Base-by-base conservation (phyloP, 2,888 invertebrate species). In the Apoda limacodes region DNA sequence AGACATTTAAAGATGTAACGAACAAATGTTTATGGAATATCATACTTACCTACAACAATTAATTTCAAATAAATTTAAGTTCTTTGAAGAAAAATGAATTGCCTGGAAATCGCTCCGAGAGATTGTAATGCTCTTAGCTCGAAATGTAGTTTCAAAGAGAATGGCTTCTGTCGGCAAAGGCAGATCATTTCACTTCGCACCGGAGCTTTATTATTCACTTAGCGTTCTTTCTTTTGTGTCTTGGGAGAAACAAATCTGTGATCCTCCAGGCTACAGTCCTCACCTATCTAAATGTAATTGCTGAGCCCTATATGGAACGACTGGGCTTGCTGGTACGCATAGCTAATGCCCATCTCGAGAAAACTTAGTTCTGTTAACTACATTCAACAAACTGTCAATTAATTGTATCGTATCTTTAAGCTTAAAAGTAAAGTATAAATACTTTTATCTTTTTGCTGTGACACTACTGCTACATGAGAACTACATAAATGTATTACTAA, bases 171-270 rank as follows among this genome's bases (percentile, higher is more conserved):
- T n/a, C n/a, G n/a, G n/a, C n/a, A n/a, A n/a, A n/a, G n/a, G n/a
- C 5, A 17, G 58, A 62, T 62, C 55, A 63, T 65, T 67, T 69
- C 60, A 67, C 63, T 65, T 65, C 57, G 52, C 52, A 59, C 60
- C 51, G 45, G 33, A 40, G 51, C 50, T 55, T 62, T 66, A 69
- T 69, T 71, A 74, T 74, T 72, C 71, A 65, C 56, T 55, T 52
- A 59, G 50, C 61, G 66, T 68, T 64, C 56, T 52, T 60, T 64
- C 67, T 72, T 74, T 70, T 68, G 66, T 71, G 60, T 64, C 57
- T 60, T 51, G 52, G 48, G 51, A 64, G 67, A 71, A 71, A 74
- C 72, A 69, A 72, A 76, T 72, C 74, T 70, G 48, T 58, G 61
- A 62, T 67, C 59, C 59, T 65, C 58, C 55, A 53, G 60, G 64